Evolutionary conservation across 1,140 invertebrate species (phyloP), one percentile per base, ranked within the genome.

Genomic region (Lepidurus apus): DNA sequence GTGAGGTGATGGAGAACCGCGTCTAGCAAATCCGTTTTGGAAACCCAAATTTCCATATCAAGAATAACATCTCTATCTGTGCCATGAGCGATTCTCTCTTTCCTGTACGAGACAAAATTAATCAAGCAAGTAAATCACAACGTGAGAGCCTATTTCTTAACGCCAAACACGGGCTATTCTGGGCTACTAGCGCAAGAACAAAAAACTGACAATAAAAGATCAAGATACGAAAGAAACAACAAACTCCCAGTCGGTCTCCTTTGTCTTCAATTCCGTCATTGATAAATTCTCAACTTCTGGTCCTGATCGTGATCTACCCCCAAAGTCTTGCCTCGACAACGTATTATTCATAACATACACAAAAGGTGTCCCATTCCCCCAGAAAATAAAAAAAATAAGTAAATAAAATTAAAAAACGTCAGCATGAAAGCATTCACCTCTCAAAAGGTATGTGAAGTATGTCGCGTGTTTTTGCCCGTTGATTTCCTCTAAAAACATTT

Each of bases 31-130:
- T 65, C 8, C 13, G 21, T 65, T 65, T 9, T 65, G 17, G 17
- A 7, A 47, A 65, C 21, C 21, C 53, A 65, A 4, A 65, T 65
- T 65, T 65, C 21, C 53, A 65, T 65, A 65, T 65, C 8, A 65
- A 65, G 53, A 65, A n/a, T 21, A 65, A 65, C 53, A 65, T 65
- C 53, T 65, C 53, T 21, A 65, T 65, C 53, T 65, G 4, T 21
- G 53, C 8, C 21, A 65, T 65, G 53, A 47, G 45, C 17, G 45
- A 65, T 13, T 65, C 17, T 8, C 21, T 65, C 13, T 21, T 65
- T 65, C 34, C 34, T 65, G 53, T 21, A 65, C 21, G 53, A 21
- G 8, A 65, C 13, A 7, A 17, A 65, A 65, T n/a, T 65, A 8
- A 65, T 65, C 53, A 21, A 65, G 53, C 53, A 65, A 7, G 17